Percentiles rank a stretch among this genome's conserved stretches.
Conservation (phyloP, 1,140 invertebrate species). For the Charaxes varanes region DNA sequence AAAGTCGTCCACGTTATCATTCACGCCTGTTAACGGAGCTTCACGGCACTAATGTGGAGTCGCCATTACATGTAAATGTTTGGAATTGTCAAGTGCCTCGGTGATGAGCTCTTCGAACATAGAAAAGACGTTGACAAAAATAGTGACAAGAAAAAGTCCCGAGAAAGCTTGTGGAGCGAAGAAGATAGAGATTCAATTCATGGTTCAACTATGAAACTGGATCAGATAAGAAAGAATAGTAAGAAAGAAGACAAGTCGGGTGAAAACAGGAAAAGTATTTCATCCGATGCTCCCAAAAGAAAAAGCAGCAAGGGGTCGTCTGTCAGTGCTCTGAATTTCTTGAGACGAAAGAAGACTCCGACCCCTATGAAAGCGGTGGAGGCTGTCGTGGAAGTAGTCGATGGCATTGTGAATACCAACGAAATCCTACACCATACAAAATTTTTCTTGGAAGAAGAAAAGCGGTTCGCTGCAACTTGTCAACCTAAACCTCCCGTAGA, state of each 20-base stretch:
- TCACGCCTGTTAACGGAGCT: too few relatives aligned
- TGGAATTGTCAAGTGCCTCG: conserved; percentile 64
- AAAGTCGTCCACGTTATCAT: too few relatives aligned
- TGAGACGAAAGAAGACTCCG: conserved; percentile 62
- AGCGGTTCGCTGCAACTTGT: conserved; percentile 35
- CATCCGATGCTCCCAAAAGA: conserved; percentile 53
- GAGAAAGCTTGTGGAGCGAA: conserved; percentile 65
- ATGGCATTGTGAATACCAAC: conserved; percentile 36
- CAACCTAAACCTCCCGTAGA: conserved; percentile 40
- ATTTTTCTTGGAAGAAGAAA: conserved; percentile 62
- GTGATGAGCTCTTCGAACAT: conserved; percentile 66
- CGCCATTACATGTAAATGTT: too few relatives aligned
- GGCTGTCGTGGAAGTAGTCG: conserved; percentile 49
- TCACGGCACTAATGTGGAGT: too few relatives aligned
- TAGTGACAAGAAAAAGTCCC: conserved; percentile 64
- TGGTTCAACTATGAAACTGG: conserved; percentile 50
- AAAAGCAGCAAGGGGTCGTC: conserved; percentile 63
- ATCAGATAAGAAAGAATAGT: conserved; percentile 57
- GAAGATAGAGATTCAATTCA: conserved; percentile 60
- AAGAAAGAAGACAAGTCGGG: conserved; percentile 56
- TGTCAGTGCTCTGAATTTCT: conserved; percentile 60
- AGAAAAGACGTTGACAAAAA: conserved; percentile 62
- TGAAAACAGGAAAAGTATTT: conserved; percentile 42
- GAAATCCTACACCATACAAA: conserved; percentile 58
- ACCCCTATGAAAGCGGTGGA: conserved; percentile 54